Evolutionary conservation across 2,888 invertebrate species (phyloP).

Genomic region (Agapostemon virescens): DNA sequence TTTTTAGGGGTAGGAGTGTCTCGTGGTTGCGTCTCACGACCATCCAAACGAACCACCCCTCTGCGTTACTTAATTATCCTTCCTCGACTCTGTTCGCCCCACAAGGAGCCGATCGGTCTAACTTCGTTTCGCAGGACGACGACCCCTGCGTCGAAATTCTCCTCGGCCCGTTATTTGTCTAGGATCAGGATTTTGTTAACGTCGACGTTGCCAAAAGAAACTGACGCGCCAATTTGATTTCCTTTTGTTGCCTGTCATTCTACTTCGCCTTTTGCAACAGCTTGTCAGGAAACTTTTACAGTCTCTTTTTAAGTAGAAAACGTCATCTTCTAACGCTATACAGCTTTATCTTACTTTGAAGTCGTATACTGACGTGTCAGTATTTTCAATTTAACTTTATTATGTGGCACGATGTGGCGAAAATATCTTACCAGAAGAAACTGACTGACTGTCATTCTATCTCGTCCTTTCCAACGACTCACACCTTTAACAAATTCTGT

Average conservation of each 20-base stretch:
- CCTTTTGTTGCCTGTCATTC: background rate
- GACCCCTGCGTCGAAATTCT: constrained; percentile 68
- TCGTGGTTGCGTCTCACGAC: constrained; percentile 52
- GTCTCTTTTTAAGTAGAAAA: background rate
- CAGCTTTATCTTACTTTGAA: no score
- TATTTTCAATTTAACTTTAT: no score
- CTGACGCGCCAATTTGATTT: constrained; percentile 25
- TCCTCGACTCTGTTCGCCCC: constrained; percentile 64
- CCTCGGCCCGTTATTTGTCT: constrained; percentile 69
- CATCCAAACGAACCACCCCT: constrained; percentile 65
- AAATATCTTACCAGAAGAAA: background rate
- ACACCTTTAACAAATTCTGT: no score
- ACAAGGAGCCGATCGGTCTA: constrained; percentile 70
- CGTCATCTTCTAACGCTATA: no score
- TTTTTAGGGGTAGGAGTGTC: constrained; percentile 33
- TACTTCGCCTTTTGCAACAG: background rate
- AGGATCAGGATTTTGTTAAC: constrained; percentile 55
- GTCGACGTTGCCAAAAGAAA: constrained; percentile 27
- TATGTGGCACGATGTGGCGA: no score
- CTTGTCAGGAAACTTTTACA: background rate
- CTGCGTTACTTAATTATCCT: constrained; percentile 77
- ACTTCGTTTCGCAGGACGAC: constrained; percentile 74
- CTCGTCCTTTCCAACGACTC: no score
- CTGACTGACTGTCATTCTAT: no score
- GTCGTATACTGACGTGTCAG: no score